Percentiles rank a stretch among this genome's conserved stretches.
phyloP scores from a whole-genome alignment of 2,797 vertebrate species.

The Apodemus agrarius region DNA sequence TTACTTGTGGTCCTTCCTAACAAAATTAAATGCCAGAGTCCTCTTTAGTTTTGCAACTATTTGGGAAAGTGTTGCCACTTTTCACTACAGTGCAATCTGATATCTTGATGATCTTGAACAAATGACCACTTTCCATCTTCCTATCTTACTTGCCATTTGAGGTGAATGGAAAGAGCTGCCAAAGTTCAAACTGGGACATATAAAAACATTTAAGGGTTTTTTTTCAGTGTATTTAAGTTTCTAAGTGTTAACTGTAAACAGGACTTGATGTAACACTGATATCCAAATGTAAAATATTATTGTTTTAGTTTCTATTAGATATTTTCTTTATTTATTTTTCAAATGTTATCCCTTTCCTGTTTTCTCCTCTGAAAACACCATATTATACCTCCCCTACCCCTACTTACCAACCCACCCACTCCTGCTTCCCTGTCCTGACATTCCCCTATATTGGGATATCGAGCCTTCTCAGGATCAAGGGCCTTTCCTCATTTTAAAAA shows the following conservation, averaged over 20 bases:
- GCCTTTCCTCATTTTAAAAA: background rate
- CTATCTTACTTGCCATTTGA: background rate
- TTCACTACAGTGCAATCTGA: background rate
- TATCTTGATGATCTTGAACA: slow-evolving; percentile 33
- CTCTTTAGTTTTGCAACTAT: background rate
- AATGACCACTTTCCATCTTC: slow-evolving; percentile 5
- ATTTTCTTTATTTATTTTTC: no score
- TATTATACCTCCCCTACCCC: no score
- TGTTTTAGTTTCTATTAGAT: background rate
- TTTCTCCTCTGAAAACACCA: no score
- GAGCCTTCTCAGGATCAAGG: no score
- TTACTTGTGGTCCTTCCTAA: background rate
- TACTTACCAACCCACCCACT: no score
- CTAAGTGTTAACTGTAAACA: slow-evolving; percentile 25
- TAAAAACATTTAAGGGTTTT: background rate
- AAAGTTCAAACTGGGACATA: slow-evolving; percentile 40
- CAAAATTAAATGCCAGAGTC: background rate
- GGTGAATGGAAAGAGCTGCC: slow-evolving; percentile 5
- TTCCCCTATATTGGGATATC: no score
- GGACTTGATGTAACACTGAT: background rate
- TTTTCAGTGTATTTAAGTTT: no score
- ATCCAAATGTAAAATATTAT: background rate
- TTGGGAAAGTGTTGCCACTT: background rate
- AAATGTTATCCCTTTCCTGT: no score
- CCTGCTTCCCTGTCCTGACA: no score